A percentile compares a stretch with the other conserved stretches of the same genome.
Conservation (phyloP, 2,888 invertebrate species). For the Dicycla oo region DNA sequence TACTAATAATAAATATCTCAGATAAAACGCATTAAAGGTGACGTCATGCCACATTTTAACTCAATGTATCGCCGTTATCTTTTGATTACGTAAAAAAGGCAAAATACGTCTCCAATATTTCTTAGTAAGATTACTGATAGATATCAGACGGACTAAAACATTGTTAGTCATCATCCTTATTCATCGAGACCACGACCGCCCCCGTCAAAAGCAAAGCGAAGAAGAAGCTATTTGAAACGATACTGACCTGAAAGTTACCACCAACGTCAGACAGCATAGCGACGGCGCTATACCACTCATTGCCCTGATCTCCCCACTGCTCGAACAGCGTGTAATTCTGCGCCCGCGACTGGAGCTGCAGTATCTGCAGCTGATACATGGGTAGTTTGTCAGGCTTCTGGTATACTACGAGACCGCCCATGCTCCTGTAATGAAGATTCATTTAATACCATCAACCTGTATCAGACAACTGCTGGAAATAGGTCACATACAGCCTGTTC, state of each 20-base stretch:
- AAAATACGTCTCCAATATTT: no score
- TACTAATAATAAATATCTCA: no score
- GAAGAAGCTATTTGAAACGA: background rate
- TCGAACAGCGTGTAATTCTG: slow-evolving; percentile 89
- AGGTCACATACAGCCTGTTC: background rate
- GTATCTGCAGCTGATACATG: slow-evolving; percentile 62
- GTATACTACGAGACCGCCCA: slow-evolving; percentile 83
- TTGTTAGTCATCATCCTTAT: no score
- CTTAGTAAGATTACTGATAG: no score
- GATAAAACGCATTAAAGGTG: no score
- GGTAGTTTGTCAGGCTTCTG: slow-evolving; percentile 79
- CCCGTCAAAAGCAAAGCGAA: background rate
- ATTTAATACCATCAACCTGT: background rate
- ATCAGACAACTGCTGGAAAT: no score
- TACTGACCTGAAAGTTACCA: slow-evolving; percentile 90
- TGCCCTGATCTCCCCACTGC: slow-evolving; percentile 92
- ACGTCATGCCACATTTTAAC: no score
- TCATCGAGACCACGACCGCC: background rate
- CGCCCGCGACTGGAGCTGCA: slow-evolving; percentile 9
- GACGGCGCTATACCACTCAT: slow-evolving; percentile 91
- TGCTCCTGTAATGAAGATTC: slow-evolving; percentile 70
- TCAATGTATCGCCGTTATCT: no score
- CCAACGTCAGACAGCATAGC: slow-evolving; percentile 81
- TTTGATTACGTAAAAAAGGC: background rate
- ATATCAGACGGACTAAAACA: no score